Conservation (phyloP, 1,140 invertebrate species). For the Adelges cooleyi region DNA sequence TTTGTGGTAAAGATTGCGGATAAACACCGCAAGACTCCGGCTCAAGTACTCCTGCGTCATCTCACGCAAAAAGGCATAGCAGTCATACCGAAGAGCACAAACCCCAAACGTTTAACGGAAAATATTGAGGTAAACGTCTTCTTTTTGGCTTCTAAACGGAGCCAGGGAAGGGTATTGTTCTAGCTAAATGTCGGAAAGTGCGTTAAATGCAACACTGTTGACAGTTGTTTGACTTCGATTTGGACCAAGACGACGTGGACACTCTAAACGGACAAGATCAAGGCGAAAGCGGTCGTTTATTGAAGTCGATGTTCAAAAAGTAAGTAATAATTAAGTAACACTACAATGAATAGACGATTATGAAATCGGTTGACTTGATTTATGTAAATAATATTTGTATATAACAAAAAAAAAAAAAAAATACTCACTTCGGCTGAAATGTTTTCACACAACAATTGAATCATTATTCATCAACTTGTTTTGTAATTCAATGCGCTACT, state of each 20-base stretch:
- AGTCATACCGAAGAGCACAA: conserved; percentile 53
- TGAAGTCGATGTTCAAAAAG: not conserved
- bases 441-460: no score
- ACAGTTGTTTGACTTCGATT: conserved; percentile 46
- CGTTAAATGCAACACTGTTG: conserved; percentile 35
- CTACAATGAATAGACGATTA: not conserved
- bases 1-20: conserved; percentile 40
- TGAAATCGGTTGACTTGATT: not conserved
- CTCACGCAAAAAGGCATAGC: conserved; percentile 44
- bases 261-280: conserved; percentile 43
- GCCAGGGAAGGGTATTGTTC: not conserved
- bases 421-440: no score
- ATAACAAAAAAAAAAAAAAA: no score
- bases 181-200: not conserved
- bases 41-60: conserved; percentile 50
- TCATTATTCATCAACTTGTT: not conserved
- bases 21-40: conserved; percentile 45
- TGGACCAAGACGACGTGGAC: conserved; percentile 43
- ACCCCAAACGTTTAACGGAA: conserved; percentile 42
- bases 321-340: not conserved
- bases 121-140: conserved; percentile 42
- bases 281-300: conserved; percentile 43
- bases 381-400: not conserved
- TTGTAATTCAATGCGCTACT: not conserved
- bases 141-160: not conserved